A percentile compares a stretch with the other conserved stretches of the same genome.
Evolutionary conservation across 2,113 vertebrate species (phyloP).

Genomic region (Vicugna pacos): DNA sequence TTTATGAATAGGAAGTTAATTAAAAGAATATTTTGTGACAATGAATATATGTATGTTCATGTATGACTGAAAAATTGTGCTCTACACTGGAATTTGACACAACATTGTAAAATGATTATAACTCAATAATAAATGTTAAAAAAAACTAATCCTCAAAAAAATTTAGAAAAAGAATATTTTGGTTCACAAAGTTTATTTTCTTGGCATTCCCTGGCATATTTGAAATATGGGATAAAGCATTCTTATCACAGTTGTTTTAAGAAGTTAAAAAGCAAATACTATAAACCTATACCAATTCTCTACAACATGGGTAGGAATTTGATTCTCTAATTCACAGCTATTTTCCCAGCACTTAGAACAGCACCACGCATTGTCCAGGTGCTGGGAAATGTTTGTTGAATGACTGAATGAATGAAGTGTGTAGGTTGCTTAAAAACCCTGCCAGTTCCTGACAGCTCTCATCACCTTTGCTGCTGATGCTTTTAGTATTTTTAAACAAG

Average conservation of each 20-base stretch:
- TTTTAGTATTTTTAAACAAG: neutral
- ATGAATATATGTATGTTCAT: too few relatives aligned
- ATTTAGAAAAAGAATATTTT: neutral
- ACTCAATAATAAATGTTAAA: too few relatives aligned
- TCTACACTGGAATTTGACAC: too few relatives aligned
- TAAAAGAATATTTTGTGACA: too few relatives aligned
- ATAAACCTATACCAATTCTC: neutral
- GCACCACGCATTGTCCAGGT: neutral
- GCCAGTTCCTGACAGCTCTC: neutral
- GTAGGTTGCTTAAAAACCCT: neutral
- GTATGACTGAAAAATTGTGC: too few relatives aligned
- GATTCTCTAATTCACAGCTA: neutral
- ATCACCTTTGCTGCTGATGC: neutral
- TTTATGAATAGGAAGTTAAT: slow-evolving; percentile 9
- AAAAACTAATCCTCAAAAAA: too few relatives aligned
- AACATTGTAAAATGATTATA: too few relatives aligned
- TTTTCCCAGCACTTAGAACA: neutral
- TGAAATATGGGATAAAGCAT: neutral
- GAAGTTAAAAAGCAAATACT: neutral
- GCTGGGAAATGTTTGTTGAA: slow-evolving; percentile 12
- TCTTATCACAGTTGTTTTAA: slow-evolving; percentile 2
- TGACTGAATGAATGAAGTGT: neutral
- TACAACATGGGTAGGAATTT: neutral
- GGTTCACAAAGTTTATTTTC: neutral
- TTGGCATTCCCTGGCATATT: neutral